Evolutionary conservation across 2,888 invertebrate species (phyloP), one percentile per base, ranked within the genome.

Genomic region (Ectemnius continuus): DNA sequence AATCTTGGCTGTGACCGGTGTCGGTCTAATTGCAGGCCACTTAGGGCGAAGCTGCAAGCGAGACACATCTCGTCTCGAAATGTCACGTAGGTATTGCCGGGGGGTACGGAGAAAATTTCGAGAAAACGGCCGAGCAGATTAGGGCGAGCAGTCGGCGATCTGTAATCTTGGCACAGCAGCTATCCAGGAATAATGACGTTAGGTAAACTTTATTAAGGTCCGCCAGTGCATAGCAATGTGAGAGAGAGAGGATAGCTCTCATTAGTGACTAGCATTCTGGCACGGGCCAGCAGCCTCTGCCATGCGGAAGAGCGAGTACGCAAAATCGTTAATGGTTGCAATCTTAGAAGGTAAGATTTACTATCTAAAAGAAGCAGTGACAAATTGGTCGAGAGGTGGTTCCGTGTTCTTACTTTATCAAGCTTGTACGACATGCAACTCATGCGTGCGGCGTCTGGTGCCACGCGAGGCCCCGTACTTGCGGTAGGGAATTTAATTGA

Each of bases 371-470:
- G 74, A 75, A 84, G 84, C 80, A 80, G 70, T 83, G 86, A 86
- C 86, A 86, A 86, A 86, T 86, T 85, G 78, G 78, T 56, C 79
- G 46, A 61, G 67, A 69, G 68, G 60, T 61, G 65, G 73, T 80
- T 61, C 69, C 81, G 67, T 77, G 75, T 83, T 78, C 75, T 77
- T 71, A 47, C 70, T 81, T 85, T 85, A 86, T 86, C 86, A 67
- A 62, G 20, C 70, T 73, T 78, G 79, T 77, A 79, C 70, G 66
- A 82, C 85, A 82, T 82, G 86, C 86, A 73, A 84, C 75, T 84
- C 73, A 75, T 78, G 83, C 82, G 82, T 78, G 80, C 76, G 60
- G 59, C 23, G 20, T 26, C 8, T 0, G 18, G 63, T 16, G 16
- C 70, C 70, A 67, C 72, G 61, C 70, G 57, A 66, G 18, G 60